Percentiles rank a stretch among this genome's conserved stretches.
These are phyloP conservation scores for Serrognathus titanus DNA, from an alignment of 2,888 invertebrate species.

Conservation along the genomic window DNA sequence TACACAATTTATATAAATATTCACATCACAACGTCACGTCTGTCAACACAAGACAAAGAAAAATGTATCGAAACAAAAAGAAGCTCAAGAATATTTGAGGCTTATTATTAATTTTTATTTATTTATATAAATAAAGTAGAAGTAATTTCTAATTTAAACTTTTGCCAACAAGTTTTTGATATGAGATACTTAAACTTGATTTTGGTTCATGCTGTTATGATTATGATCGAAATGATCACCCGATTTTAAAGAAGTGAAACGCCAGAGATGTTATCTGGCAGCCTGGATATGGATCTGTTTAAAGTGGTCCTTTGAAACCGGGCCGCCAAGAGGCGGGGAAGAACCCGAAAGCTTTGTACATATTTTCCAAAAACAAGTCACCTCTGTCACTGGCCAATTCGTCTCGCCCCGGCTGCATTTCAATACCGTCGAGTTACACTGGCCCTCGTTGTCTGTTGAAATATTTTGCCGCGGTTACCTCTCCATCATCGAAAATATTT, in stretches of 20 bases:
- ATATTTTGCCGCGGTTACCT: background rate
- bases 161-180: background rate
- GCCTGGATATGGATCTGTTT: background rate
- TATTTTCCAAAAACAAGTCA: conserved; percentile 3
- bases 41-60: no score
- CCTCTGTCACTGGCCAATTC: background rate
- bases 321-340: background rate
- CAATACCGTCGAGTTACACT: background rate
- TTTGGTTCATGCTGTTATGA: background rate
- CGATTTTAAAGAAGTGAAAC: background rate
- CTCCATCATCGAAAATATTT: background rate
- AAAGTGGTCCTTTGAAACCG: background rate
- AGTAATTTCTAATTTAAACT: background rate
- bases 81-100: no score
- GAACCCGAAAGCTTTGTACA: background rate
- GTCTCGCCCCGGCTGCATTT: background rate
- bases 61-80: no score
- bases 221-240: background rate
- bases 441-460: background rate
- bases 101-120: no score
- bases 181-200: background rate
- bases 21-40: no score
- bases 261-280: background rate
- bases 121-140: no score
- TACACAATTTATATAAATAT: background rate